Conservation (phyloP, 2,113 vertebrate species). For the Sarotherodon lohbergeri region DNA sequence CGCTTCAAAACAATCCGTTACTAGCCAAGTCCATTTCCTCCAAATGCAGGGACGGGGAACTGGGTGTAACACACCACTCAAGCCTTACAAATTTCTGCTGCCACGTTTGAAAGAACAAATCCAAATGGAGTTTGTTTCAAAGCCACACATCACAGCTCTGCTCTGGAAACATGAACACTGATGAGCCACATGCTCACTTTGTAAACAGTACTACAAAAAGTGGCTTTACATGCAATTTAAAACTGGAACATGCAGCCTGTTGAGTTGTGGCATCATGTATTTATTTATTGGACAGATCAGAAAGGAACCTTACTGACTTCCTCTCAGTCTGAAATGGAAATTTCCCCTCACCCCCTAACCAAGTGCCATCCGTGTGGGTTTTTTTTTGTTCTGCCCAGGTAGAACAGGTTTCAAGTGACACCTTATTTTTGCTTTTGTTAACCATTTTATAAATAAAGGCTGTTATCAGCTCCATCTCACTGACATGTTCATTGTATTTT, state of each 20-base stretch:
- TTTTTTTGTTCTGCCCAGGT: not conserved
- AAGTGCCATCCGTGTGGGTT: not conserved
- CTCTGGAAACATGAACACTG: too few relatives aligned
- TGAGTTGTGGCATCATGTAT: not conserved
- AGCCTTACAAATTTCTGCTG: too few relatives aligned
- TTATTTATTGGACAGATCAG: not conserved
- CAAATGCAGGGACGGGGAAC: too few relatives aligned
- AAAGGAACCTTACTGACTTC: not conserved
- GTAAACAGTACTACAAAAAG: too few relatives aligned
- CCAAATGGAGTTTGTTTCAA: too few relatives aligned
- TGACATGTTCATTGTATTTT: not conserved
- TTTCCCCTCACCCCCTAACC: not conserved
- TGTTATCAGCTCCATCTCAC: not conserved
- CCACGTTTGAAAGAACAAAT: too few relatives aligned
- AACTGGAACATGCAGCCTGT: too few relatives aligned
- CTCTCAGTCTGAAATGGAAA: not conserved
- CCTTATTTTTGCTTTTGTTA: not conserved
- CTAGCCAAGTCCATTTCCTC: too few relatives aligned
- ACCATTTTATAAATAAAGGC: not conserved
- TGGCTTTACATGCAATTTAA: not conserved
- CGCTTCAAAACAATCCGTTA: too few relatives aligned
- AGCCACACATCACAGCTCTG: too few relatives aligned
- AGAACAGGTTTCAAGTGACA: not conserved
- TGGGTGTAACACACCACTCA: too few relatives aligned
- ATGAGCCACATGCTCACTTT: not conserved